Base-by-base conservation (phyloP, 1,140 invertebrate genomes). In the Aphidius gifuensis region DNA sequence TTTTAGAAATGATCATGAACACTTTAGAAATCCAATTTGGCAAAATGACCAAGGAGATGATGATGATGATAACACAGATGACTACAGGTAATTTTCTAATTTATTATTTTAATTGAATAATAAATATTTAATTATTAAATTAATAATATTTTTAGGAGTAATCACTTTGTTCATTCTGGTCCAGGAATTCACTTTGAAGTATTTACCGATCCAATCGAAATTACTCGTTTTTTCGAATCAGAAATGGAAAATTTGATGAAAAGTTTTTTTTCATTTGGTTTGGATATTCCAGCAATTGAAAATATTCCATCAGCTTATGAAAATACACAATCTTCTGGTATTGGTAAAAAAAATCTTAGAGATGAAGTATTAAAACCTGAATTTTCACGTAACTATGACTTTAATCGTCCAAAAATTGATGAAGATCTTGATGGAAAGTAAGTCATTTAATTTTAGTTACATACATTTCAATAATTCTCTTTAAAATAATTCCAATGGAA, bases 371-470 rank as follows among this genome's bases (percentile, higher is more conserved):
- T 85, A 9, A 84, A 83, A 67, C 69, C 70, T 0, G 73, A 74
- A 57, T 74, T 73, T 68, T 69, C 77, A 59, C 55, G 45, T 8
- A 45, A 65, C 47, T 8, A 68, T 49, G 60, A 40, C n/a, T 9
- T 49, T 46, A 60, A 70, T 9, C 43, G n/a, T 56, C 6, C 49
- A 9, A 80, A 78, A 69, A 45, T 67, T 38, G 84, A 85, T 72
- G 61, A 65, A 53, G 80, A 82, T 72, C 64, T 85, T 43, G 83
- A 85, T 77, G 81, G 80, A 77, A 79, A 79, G 83, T 84, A 76
- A 70, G 80, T 5, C 16, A 16, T 16, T 16, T 16, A 16, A 16
- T 16, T 16, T 16, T 16, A 16, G 16, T 16, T 16, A 0, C 0
- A 16, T 16, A 16, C 16, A 16, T 57, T 59, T 60, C 45, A 38